Base-by-base conservation (phyloP, 2,113 vertebrate species). In the Melospiza melodia region DNA sequence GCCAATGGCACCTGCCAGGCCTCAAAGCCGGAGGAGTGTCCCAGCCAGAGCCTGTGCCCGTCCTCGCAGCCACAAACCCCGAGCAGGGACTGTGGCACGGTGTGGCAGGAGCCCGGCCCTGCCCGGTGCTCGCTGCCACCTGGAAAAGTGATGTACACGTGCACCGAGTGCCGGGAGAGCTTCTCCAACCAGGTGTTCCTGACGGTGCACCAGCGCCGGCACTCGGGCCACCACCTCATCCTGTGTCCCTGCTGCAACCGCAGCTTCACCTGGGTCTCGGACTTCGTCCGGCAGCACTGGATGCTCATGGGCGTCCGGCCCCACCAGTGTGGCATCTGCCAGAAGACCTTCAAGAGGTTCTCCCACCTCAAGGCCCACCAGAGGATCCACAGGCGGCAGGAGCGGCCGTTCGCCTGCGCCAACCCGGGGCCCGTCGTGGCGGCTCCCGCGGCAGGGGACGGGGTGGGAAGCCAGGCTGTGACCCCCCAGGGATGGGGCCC, bases 121-220 rank as follows among this genome's bases (percentile, higher is more conserved):
- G 4, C 5, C 12, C 4, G 21, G 5, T 82, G 13, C 62, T 61
- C 71, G 0, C 23, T 72, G 48, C 2, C 90, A 0, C 2, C 90
- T 0, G 82, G 23, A 3, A 79, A 90, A 5, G 15, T 62, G 37
- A 77, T 35, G 52, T 94, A 90, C 10, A 85, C 33, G 0, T 96
- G 95, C 67, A 73, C 25, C 0, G 44, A 88, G 2, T 95, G 96
- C 79, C 20, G 39, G 91, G 94, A 92, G n/a, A 93, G 44, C 79
- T 96, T 93, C 89, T 94, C 96, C 91, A 96, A 68, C 89, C 71
- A 85, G 75, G 35, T 22, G 35, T 85, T 94, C 15, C 83, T 96
- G 14, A 21, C 61, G 3, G 66, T 95, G 37, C 96, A 94, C 89
- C 94, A 92, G 89, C 65, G 37, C 3, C 68, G 4, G 0, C 95